Evolutionary conservation across 2,888 invertebrate species (phyloP).

Genomic region (Drosophila borborema): DNA sequence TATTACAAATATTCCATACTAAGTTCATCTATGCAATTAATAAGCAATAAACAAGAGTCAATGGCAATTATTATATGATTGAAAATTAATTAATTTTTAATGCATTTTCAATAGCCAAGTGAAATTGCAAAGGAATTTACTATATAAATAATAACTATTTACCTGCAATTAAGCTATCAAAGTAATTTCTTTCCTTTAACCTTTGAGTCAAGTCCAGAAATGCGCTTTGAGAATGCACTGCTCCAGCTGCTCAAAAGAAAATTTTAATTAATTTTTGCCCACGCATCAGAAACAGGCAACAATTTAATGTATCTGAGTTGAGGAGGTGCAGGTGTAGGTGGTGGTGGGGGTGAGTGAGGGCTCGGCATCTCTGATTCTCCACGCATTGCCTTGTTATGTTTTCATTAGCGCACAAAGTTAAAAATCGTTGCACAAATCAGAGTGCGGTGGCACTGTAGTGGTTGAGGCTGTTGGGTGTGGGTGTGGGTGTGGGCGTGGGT

Average conservation of each 20-base stretch:
- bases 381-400: conserved; percentile 53
- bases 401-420: conserved; percentile 72
- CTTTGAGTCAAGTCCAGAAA: conserved; percentile 22
- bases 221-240: conserved; percentile 38
- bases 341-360: background rate
- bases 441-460: background rate
- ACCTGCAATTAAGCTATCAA: background rate
- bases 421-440: conserved; percentile 66
- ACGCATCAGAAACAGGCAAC: conserved; percentile 20
- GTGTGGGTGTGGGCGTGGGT: background rate
- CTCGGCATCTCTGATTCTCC: conserved; percentile 13
- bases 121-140: background rate
- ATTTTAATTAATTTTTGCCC: conserved; percentile 62
- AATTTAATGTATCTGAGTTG: conserved; percentile 6
- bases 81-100: background rate
- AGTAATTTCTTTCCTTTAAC: background rate
- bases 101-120: background rate
- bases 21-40: background rate
- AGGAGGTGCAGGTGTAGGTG: no score
- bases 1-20: background rate
- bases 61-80: background rate
- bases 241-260: conserved; percentile 42
- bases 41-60: background rate
- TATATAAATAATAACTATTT: background rate
- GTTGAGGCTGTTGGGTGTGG: background rate